Conservation (phyloP, 1,140 invertebrate species). For the Aphaenogaster floridana region DNA sequence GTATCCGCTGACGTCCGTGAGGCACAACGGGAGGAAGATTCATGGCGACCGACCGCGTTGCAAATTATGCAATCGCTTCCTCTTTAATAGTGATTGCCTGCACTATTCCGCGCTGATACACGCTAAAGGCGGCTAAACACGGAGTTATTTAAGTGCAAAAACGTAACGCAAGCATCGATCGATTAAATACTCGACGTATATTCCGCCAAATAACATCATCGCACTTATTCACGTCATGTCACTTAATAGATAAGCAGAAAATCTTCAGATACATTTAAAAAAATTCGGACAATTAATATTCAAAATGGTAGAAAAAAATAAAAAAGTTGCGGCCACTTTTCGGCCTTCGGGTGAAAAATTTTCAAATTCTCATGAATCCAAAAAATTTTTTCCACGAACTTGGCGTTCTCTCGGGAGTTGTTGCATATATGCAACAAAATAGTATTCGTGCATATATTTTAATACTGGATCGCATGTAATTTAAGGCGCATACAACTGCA, state of each 20-base stretch:
- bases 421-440: neutral
- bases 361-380: neutral
- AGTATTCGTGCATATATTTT: constrained; percentile 15
- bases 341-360: neutral
- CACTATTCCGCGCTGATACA: neutral
- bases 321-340: neutral
- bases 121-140: neutral
- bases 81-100: neutral
- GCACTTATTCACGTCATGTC: neutral
- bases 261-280: neutral
- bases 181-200: neutral
- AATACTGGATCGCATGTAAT: constrained; percentile 23
- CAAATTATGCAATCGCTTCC: neutral
- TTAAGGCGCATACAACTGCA: neutral
- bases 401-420: neutral
- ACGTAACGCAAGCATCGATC: neutral
- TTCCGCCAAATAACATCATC: neutral
- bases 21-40: neutral
- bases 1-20: neutral
- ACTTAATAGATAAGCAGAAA: neutral
- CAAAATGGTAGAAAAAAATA: neutral
- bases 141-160: neutral
- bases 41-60: neutral
- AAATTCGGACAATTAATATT: neutral
- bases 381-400: neutral